Base-by-base conservation (phyloP, 1,140 invertebrate species). In the Pogonomyrmex californicus region DNA sequence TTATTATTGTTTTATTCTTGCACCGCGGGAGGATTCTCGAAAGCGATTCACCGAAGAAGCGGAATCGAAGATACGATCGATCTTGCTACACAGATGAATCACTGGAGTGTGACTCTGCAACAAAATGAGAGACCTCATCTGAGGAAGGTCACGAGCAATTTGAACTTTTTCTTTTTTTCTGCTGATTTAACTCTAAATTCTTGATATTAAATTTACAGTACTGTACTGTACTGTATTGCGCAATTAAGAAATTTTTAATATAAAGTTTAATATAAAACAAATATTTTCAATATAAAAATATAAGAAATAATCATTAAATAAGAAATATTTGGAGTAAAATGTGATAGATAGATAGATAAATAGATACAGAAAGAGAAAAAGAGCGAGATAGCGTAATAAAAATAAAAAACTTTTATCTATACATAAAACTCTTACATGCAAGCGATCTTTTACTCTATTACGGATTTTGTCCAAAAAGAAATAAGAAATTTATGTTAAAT, bases 41-140 rank as follows among this genome's bases (percentile, higher is more conserved):
- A 63, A 83, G 86, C 56, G 49, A 75, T 47, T 86, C 85, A 51
- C 38, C 75, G 85, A 54, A 77, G 68, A 65, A 68, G 56, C 58
- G 60, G 68, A 56, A 70, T 62, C 41, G 77, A 77, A 87, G 89
- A 89, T 92, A 90, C 58, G 79, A 90, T 90, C 90, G 85, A 75
- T 85, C 86, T 83, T 58, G 78, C 56, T 66, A 23, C 49, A 62
- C 71, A 88, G 88, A 90, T 86, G 87, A 88, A 92, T 91, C 91
- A 73, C 87, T 83, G 76, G 79, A 88, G 85, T 92, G 87, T 92
- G 91, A 92, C 91, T 91, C 77, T 85, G 91, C 91, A 91, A 91
- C 88, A 92, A 88, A 66, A 90, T 60, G 85, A 85, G 86, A 86
- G 88, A 92, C 89, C 87, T 89, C 83, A 86, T 86, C 65, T 70